phyloP scores from a whole-genome alignment of 1,140 invertebrate species.

The Caenorhabditis brenneri region DNA sequence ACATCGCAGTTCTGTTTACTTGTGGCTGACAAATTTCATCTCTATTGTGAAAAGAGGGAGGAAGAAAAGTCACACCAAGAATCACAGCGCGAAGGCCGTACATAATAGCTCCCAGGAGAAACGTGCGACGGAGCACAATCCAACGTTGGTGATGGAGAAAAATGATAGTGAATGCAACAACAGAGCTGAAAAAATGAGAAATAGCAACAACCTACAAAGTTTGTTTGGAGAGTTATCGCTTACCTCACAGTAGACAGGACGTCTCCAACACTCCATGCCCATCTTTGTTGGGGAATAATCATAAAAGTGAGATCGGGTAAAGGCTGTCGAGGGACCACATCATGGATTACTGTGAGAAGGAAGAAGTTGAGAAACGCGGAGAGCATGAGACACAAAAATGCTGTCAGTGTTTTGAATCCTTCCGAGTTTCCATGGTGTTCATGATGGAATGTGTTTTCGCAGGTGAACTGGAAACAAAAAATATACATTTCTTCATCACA shows the following conservation, averaged over 20 bases:
- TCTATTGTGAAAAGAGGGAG: constrained; percentile 68
- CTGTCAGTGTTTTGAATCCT: constrained; percentile 65
- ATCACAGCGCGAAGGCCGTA: constrained; percentile 65
- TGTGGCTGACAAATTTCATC: constrained; percentile 69
- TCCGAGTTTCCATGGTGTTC: constrained; percentile 60
- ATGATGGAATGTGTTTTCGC: neutral
- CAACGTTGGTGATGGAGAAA: constrained; percentile 66
- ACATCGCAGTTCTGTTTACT: constrained; percentile 67
- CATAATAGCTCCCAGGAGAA: constrained; percentile 65
- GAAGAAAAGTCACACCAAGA: constrained; percentile 67
- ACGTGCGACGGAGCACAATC: constrained; percentile 66
- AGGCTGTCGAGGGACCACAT: constrained; percentile 65
- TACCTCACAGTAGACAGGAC: constrained; percentile 70
- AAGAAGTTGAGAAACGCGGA: constrained; percentile 71
- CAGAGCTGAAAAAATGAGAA: constrained; percentile 61
- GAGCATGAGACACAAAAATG: constrained; percentile 66
- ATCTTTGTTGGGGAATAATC: constrained; percentile 66
- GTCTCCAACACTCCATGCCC: constrained; percentile 70
- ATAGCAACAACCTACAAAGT: too few species aligned
- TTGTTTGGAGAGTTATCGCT: too few species aligned
- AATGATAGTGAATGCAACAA: constrained; percentile 67
- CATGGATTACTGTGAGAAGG: constrained; percentile 69
- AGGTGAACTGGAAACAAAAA: constrained; percentile 12
- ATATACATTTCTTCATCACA: too few species aligned
- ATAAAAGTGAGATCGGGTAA: constrained; percentile 69